A percentile compares a stretch with the other conserved stretches of the same genome.
Evolutionary conservation across 1,140 invertebrate genomes (phyloP).

Genomic region (Drosophila punjabiensis): DNA sequence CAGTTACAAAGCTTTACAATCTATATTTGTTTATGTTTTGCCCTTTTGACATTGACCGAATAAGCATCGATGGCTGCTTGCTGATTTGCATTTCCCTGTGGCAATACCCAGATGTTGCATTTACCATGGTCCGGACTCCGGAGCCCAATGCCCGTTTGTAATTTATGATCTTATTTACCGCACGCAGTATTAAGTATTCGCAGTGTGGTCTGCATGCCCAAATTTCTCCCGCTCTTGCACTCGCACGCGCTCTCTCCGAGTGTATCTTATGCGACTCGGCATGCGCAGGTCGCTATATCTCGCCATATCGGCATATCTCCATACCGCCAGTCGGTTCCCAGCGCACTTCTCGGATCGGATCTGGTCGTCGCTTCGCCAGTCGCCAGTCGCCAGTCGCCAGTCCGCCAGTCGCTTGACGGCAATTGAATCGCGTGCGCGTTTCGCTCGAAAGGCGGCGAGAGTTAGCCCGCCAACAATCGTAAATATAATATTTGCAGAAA

Average conservation of each 20-base stretch:
- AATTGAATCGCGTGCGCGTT: slow-evolving; percentile 74
- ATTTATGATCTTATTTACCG: slow-evolving; percentile 55
- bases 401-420: slow-evolving; percentile 64
- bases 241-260: slow-evolving; percentile 13
- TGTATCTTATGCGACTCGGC: slow-evolving; percentile 52
- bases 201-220: slow-evolving; percentile 15
- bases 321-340: slow-evolving; percentile 18
- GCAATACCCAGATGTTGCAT: slow-evolving; percentile 29
- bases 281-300: slow-evolving; percentile 63
- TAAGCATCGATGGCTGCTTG: slow-evolving; percentile 9
- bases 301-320: slow-evolving; percentile 8
- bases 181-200: slow-evolving; percentile 48
- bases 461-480: slow-evolving; percentile 36
- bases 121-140: slow-evolving; percentile 18
- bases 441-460: slow-evolving; percentile 57
- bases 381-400: slow-evolving; percentile 37
- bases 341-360: slow-evolving; percentile 48
- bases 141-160: slow-evolving; percentile 12
- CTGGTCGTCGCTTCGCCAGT: slow-evolving; percentile 50
- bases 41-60: slow-evolving; percentile 6
- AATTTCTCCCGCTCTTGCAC: not conserved
- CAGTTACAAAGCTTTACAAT: not conserved
- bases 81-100: slow-evolving; percentile 6
- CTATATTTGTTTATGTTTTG: not conserved
- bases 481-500: slow-evolving; percentile 31